phyloP scores from a whole-genome alignment of 2,113 vertebrate genomes.

The Myiagra hebetior region DNA sequence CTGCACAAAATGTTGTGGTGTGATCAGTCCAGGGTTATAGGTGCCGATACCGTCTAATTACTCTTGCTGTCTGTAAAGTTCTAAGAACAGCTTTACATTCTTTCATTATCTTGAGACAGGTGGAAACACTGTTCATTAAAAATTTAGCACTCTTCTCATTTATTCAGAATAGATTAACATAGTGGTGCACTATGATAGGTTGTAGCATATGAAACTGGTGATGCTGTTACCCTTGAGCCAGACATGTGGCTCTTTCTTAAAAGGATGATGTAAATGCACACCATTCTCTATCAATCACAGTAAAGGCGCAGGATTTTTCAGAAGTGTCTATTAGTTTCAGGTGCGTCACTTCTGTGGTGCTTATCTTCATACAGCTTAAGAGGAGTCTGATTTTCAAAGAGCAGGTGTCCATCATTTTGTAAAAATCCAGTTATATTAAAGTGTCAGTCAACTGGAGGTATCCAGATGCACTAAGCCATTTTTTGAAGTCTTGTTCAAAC shows the following conservation, averaged over 20 bases:
- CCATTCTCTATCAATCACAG: conserved; percentile 7
- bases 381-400: conserved; percentile 46
- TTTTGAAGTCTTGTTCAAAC: conserved; percentile 51
- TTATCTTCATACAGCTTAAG: conserved; percentile 34
- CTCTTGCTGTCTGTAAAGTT: conserved; percentile 12
- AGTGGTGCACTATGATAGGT: neutral
- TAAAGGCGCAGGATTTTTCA: conserved; percentile 29
- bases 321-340: conserved; percentile 56
- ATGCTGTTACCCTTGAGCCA: neutral
- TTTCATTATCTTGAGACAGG: conserved; percentile 43
- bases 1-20: neutral
- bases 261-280: conserved; percentile 1
- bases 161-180: conserved; percentile 33
- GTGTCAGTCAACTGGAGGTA: conserved; percentile 24
- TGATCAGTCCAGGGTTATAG: conserved; percentile 9
- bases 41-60: neutral
- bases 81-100: conserved; percentile 30
- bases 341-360: neutral
- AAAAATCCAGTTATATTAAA: conserved; percentile 51
- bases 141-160: conserved; percentile 38
- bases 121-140: conserved; percentile 33
- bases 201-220: neutral
- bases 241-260: neutral
- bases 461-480: conserved; percentile 47
- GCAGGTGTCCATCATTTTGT: conserved; percentile 54